phyloP scores from a whole-genome alignment of 1,140 invertebrate genomes.

The Orius laevigatus region DNA sequence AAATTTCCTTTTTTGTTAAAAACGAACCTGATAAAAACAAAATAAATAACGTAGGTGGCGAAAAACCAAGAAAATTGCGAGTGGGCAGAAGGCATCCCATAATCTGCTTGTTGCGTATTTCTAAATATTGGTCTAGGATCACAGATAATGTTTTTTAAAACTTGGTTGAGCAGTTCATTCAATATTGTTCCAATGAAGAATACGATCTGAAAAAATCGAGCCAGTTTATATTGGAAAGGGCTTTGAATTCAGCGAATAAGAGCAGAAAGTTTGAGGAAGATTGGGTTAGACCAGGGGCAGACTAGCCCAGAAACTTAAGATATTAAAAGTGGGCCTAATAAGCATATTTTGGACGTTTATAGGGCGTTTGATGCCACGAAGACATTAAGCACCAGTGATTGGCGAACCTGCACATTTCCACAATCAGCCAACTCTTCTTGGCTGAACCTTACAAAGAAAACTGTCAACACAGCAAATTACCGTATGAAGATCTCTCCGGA shows the following conservation, averaged over 20 bases:
- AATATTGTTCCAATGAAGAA: conserved; percentile 65
- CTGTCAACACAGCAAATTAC: conserved; percentile 38
- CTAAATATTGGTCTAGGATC: conserved; percentile 58
- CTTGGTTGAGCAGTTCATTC: conserved; percentile 65
- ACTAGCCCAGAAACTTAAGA: too few relatives aligned
- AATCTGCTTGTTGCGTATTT: conserved; percentile 53
- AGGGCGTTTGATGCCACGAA: too few relatives aligned
- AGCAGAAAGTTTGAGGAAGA: too few relatives aligned
- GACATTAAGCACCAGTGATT: too few relatives aligned
- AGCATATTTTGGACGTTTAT: too few relatives aligned
- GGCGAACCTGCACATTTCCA: too few relatives aligned
- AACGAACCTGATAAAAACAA: conserved; percentile 64
- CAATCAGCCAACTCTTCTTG: too few relatives aligned
- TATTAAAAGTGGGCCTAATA: too few relatives aligned
- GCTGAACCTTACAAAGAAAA: too few relatives aligned
- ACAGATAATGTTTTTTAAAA: conserved; percentile 66
- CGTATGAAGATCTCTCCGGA: conserved; percentile 80
- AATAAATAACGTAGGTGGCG: conserved; percentile 67
- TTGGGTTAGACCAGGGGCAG: too few relatives aligned
- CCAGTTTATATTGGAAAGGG: background rate
- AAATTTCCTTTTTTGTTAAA: too few relatives aligned
- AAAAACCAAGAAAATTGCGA: conserved; percentile 90
- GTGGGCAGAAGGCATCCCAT: conserved; percentile 89
- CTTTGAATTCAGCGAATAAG: too few relatives aligned
- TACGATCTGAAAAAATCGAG: conserved; percentile 46